Evolutionary conservation across 2,888 invertebrate genomes (phyloP).

Genomic region (Podabrus alpinus): DNA sequence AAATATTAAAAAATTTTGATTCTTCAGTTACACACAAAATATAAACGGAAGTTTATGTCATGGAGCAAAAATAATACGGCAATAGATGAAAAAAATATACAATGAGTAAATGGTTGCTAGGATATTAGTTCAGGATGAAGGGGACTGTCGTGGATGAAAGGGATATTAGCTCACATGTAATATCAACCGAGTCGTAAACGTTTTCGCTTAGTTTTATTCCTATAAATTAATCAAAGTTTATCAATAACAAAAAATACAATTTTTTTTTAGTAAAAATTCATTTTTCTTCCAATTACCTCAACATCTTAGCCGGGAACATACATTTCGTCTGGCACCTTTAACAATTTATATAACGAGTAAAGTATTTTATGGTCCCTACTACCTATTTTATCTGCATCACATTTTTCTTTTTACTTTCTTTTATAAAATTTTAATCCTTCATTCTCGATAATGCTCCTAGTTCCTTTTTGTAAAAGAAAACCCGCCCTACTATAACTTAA

Average conservation of each 20-base stretch:
- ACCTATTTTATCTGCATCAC: conserved; percentile 1
- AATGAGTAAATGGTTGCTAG: not conserved
- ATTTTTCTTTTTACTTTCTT: not conserved
- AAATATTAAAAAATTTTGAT: not conserved
- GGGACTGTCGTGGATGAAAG: not conserved
- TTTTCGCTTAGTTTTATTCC: not conserved
- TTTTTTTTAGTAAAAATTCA: not conserved
- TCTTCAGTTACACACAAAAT: not conserved
- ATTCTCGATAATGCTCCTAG: conserved; percentile 9
- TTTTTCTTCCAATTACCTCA: not conserved
- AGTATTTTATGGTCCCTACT: conserved; percentile 1
- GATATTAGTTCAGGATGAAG: not conserved
- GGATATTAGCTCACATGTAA: not conserved
- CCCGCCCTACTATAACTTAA: conserved; percentile 3
- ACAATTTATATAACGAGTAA: conserved; percentile 3
- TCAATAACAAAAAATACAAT: not conserved
- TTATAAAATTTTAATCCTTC: conserved; percentile 11
- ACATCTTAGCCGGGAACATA: not conserved
- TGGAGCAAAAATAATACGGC: not conserved
- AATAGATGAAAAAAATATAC: not conserved
- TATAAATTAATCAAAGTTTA: not conserved
- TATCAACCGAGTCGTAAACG: not conserved
- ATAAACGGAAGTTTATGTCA: not conserved
- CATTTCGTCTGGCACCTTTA: conserved; percentile 1
- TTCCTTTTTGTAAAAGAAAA: not conserved